Conservation (phyloP, 2,888 invertebrate genomes). For the Lithophane ornitopus region DNA sequence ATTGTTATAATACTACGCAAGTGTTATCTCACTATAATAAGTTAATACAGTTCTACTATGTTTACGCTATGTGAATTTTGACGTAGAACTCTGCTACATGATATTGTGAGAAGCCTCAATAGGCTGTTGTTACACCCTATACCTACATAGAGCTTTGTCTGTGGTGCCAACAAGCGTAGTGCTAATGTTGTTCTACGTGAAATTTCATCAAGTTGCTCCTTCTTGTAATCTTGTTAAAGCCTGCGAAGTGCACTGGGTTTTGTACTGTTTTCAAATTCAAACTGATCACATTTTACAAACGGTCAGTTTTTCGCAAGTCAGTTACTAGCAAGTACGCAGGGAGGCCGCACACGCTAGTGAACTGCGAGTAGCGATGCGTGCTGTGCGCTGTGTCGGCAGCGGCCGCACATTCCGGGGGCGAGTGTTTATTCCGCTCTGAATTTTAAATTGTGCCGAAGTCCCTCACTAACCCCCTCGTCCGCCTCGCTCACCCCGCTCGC, state of each 20-base stretch:
- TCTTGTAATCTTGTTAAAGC: background rate
- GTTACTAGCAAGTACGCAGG: background rate
- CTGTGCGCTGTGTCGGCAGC: conserved; percentile 20
- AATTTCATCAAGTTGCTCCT: background rate
- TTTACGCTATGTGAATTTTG: background rate
- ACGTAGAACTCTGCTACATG: background rate
- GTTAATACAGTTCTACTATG: background rate
- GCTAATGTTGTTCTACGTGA: too few species aligned
- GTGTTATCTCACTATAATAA: background rate
- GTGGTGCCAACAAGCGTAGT: background rate
- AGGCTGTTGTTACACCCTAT: too few species aligned
- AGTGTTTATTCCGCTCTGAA: conserved; percentile 88
- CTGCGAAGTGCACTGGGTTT: background rate
- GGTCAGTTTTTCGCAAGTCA: background rate
- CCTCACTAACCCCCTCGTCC: conserved; percentile 29
- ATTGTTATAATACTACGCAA: conserved; percentile 7
- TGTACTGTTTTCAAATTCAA: background rate
- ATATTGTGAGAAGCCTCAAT: background rate
- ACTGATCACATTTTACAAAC: background rate
- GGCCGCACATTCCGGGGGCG: conserved; percentile 72
- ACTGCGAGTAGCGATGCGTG: conserved; percentile 16
- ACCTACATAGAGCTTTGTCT: background rate
- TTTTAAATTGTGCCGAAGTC: conserved; percentile 80
- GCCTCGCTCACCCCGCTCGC: conserved; percentile 8
- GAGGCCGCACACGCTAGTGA: background rate